These are phyloP conservation scores for Lepidostoma basale DNA, from an alignment of 1,140 invertebrate species.

Conservation along the genomic window DNA sequence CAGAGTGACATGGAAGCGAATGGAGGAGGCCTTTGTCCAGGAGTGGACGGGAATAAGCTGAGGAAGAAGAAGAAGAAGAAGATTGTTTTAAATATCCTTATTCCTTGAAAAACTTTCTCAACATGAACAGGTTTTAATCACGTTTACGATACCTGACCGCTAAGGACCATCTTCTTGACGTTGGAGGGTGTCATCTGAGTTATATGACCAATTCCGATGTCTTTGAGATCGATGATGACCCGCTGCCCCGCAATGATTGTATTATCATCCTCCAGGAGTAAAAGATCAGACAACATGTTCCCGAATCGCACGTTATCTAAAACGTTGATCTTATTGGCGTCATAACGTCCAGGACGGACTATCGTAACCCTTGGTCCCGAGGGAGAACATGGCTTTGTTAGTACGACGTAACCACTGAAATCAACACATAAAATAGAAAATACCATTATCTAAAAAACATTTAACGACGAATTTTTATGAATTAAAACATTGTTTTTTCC, in stretches of 20 bases:
- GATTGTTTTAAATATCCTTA: not conserved
- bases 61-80: no score
- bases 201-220: constrained; percentile 54
- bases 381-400: constrained; percentile 49
- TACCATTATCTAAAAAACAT: no score
- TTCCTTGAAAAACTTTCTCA: not conserved
- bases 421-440: not conserved
- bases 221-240: constrained; percentile 52
- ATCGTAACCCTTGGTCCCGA: constrained; percentile 59
- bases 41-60: no score
- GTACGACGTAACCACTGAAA: constrained; percentile 1
- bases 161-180: constrained; percentile 61
- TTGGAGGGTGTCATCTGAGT: constrained; percentile 57
- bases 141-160: constrained; percentile 54
- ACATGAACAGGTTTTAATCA: not conserved
- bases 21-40: no score
- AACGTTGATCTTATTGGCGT: constrained; percentile 51
- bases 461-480: no score
- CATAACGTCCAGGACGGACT: constrained; percentile 53
- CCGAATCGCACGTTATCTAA: constrained; percentile 52
- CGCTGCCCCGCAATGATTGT: constrained; percentile 48
- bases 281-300: constrained; percentile 23
- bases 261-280: constrained; percentile 51
- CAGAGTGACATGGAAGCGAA: not conserved
- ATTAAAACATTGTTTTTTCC: no score